Evolutionary conservation across 1,140 invertebrate species (phyloP).

Genomic region (Trigoniulus corallinus): DNA sequence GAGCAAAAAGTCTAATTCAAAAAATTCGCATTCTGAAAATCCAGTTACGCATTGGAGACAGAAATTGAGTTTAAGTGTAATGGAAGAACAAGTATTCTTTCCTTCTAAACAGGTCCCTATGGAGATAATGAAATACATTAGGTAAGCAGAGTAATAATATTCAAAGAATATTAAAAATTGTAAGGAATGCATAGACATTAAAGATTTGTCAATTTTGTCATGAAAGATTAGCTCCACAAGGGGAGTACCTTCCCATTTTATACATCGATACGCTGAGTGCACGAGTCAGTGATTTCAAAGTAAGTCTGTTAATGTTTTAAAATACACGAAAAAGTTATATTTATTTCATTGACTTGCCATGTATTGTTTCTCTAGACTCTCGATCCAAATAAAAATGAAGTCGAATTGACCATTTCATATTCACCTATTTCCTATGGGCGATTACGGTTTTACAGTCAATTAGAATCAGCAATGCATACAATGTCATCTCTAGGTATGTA

Average conservation of each 20-base stretch:
- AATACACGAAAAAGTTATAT: conserved; percentile 13
- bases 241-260: conserved; percentile 63
- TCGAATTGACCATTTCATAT: conserved; percentile 26
- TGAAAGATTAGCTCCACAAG: conserved; percentile 29
- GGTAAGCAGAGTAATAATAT: conserved; percentile 9
- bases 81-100: neutral
- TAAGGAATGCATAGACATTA: conserved; percentile 20
- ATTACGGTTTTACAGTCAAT: conserved; percentile 49
- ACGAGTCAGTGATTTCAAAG: conserved; percentile 50
- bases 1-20: neutral
- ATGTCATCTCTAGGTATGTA: conserved; percentile 31
- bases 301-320: conserved; percentile 16
- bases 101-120: neutral
- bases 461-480: conserved; percentile 56
- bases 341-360: neutral
- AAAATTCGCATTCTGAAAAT: too few relatives aligned
- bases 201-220: conserved; percentile 30
- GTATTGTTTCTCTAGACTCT: conserved; percentile 8
- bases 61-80: conserved; percentile 3
- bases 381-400: conserved; percentile 12
- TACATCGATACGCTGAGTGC: conserved; percentile 65
- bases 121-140: conserved; percentile 10
- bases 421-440: conserved; percentile 33
- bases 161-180: neutral
- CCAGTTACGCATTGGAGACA: conserved; percentile 13